Base-by-base conservation (phyloP, 1,140 invertebrate species). In the Monomorium pharaonis region DNA sequence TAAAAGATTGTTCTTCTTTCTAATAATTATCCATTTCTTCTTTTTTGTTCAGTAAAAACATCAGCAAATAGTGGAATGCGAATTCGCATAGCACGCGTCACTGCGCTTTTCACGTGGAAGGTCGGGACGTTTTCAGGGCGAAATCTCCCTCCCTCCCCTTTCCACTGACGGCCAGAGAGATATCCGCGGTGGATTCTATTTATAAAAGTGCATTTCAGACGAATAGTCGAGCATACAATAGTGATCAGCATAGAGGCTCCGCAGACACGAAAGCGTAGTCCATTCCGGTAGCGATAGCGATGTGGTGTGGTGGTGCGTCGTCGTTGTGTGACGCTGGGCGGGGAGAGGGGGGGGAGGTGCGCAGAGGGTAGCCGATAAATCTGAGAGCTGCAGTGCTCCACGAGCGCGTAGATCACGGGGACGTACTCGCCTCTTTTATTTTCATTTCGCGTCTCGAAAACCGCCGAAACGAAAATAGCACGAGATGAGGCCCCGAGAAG, bases 381-480 rank as follows among this genome's bases (percentile, higher is more conserved):
- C 92, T 90, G 89, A 60, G 84, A 65, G 76, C 86, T 84, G 85
- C 80, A 67, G 80, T 56, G 63, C 62, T 67, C 84, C 75, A 62
- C 77, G 85, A 67, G 84, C 86, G 78, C 86, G 89, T 88, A 90
- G 84, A 90, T 90, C 89, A 88, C 80, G 84, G 78, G 58, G 37
- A 65, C 54, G 51, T 69, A 77, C 58, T 86, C 44, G 51, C 69
- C 62, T 86, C 54, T 90, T 87, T 90, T 91, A 84, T 89, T 86
- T 90, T 89, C 86, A 87, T 89, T 90, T 85, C 74, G 74, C 75
- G 80, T 85, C 86, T 86, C 89, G 89, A 85, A 90, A 91, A 88
- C 80, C 86, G 84, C 81, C 90, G 88, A 90, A 89, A 91, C 89
- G 89, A 91, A 91, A 91, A 91, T 91, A 91, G 89, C 90, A 76